phyloP scores from a whole-genome alignment of 2,888 invertebrate genomes.

The Nomada fucata region DNA sequence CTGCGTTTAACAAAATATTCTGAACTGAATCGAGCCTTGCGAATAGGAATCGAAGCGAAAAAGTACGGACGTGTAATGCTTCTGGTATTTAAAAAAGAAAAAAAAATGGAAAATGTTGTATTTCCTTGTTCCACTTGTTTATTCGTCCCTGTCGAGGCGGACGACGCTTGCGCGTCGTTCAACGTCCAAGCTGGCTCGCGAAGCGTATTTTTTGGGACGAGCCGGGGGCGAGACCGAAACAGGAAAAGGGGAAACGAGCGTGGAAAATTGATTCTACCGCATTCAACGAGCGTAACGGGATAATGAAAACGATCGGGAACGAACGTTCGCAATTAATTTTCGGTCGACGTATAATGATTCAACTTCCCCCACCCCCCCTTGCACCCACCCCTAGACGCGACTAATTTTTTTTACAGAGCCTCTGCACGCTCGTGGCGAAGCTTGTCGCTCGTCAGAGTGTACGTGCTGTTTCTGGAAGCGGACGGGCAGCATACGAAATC shows the following conservation, averaged over 20 bases:
- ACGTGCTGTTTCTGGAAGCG: not conserved
- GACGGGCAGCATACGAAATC: not conserved
- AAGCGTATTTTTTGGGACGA: conserved; percentile 9
- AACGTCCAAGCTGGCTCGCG: not conserved
- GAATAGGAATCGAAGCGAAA: no score
- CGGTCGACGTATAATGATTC: conserved; percentile 7
- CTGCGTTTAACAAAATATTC: no score
- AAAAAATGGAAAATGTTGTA: not conserved
- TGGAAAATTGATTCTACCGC: conserved; percentile 26
- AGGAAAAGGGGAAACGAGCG: conserved; percentile 27
- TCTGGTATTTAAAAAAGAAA: no score
- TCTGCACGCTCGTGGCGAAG: not conserved
- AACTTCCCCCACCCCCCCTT: conserved; percentile 7
- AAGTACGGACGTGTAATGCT: no score
- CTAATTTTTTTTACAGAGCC: conserved; percentile 6
- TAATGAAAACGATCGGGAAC: conserved; percentile 49
- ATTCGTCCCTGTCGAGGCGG: no score
- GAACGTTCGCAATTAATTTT: conserved; percentile 44
- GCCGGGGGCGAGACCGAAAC: not conserved
- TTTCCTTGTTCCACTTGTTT: not conserved
- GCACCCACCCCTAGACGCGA: not conserved
- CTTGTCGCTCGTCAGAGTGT: not conserved
- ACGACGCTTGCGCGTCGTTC: not conserved
- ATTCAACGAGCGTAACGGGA: conserved; percentile 31
- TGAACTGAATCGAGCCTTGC: no score